Evolutionary conservation across 2,113 vertebrate genomes (phyloP), one percentile per base, ranked within the genome.

Genomic region (Cariama cristata): DNA sequence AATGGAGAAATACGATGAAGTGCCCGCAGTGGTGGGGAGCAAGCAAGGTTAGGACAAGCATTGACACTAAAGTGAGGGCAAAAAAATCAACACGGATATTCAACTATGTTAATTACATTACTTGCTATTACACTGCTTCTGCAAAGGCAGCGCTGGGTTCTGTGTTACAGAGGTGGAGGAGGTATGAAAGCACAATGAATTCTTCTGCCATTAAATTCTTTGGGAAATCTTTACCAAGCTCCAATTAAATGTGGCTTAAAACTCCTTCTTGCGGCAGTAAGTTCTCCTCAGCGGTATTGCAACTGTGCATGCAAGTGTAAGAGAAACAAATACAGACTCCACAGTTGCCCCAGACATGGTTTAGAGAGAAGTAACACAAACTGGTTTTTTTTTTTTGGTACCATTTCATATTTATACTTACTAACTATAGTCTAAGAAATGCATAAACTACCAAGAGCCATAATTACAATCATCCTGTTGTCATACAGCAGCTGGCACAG

Each of bases 401-500:
- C 35, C 85, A n/a, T 64, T 96, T 93, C 4, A 27, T 89, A 82
- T 79, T 85, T 85, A 72, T 38, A 79, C 74, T 62, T 79, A 79
- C 81, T 82, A 79, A 75, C 58, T 50, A 53, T 18, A 91, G 74
- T 11, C 42, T 59, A 67, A 93, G 80, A 90, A 94, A 93, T 14
- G 40, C 56, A 81, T 79, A 73, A 95, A 75, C 64, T 58, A 95
- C 66, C 64, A 53, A 76, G 58, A 79, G 32, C 77, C 9, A 1
- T 62, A 89, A 97, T 89, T 86, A 91, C 74, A 75, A 81, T 60
- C 81, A 58, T 58, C n/a, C 77, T 91, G 89, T 69, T 84, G 77
- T 93, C 87, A 47, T 17, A 63, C 55, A 88, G 84, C 93, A 93
- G 86, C 94, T 96, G 95, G 95, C 96, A 91, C n/a, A 73, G 79